phyloP scores from a whole-genome alignment of 1,140 invertebrate species.

The Orchesella cincta region DNA sequence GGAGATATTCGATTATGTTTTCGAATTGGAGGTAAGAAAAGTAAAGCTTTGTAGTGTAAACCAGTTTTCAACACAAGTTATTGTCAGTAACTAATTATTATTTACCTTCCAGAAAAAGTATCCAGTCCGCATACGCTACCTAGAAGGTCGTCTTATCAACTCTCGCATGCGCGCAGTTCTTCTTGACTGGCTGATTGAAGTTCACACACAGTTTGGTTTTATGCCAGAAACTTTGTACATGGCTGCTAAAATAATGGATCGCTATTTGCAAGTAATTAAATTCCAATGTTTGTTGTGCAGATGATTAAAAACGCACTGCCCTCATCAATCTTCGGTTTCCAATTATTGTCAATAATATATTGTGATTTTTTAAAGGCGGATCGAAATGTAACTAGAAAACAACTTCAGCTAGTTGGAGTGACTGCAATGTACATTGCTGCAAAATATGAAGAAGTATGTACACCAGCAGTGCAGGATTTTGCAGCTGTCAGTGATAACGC shows the following conservation, averaged over 20 bases:
- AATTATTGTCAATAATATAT: conserved; percentile 3
- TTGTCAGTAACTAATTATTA: background rate
- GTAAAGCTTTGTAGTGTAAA: conserved; percentile 11
- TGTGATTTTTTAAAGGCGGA: conserved; percentile 56
- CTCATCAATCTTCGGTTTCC: background rate
- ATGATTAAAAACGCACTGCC: background rate
- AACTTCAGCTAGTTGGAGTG: conserved; percentile 87
- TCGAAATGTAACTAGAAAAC: conserved; percentile 64
- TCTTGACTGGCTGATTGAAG: conserved; percentile 92
- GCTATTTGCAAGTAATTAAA: conserved; percentile 78
- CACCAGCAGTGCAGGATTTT: conserved; percentile 85
- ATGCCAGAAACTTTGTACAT: conserved; percentile 89
- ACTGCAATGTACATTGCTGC: conserved; percentile 87
- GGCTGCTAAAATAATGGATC: conserved; percentile 83
- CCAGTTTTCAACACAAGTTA: background rate
- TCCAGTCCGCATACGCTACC: conserved; percentile 64
- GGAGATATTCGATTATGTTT: conserved; percentile 81
- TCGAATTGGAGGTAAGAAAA: conserved; percentile 64
- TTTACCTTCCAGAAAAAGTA: conserved; percentile 58
- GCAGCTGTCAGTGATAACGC: conserved; percentile 89
- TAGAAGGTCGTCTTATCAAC: conserved; percentile 69
- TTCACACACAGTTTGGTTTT: conserved; percentile 83
- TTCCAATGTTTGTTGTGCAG: background rate
- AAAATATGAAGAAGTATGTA: conserved; percentile 94
- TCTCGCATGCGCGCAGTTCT: conserved; percentile 83